Base-by-base conservation (phyloP, 2,888 invertebrate genomes). In the Ormyrus nitidulus region DNA sequence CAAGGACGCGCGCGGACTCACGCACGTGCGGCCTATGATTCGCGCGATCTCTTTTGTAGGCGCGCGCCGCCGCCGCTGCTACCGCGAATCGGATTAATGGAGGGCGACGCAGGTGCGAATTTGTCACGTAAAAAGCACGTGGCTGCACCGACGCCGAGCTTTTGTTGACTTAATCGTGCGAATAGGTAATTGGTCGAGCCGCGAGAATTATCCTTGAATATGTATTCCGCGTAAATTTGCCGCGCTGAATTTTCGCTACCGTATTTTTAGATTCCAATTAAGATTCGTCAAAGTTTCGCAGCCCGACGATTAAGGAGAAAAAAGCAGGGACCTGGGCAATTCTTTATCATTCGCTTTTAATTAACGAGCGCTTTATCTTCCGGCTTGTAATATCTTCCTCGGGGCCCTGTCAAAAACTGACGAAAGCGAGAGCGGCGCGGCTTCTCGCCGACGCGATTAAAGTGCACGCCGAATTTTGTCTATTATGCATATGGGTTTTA, bases 1-100 rank as follows among this genome's bases (percentile, higher is more conserved):
- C 77, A 78, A 78, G 77, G 77, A 78, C 77, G 72, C 5, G 19
- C 74, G 53, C 10, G 66, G 6, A 11, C 66, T n/a, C 64, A 59
- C 69, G n/a, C 58, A 5, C 19, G 49, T 49, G 19, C 13, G 56
- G 10, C 19, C 56, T 9, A 48, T 46, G 44, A 6, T 49, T 70
- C 19, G 49, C 46, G n/a, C 2, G 72, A 34, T 19, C 46, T 54
- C 64, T 54, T 62, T 48, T 73, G 34, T 34, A 34, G 34, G 34
- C 34, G 34, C 34, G 34, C 34, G 34, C 34, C 34, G 34, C 34
- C 34, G 34, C 34, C 34, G 34, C 34, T 34, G 13, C 13, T 65
- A 72, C 53, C 56, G 59, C 46, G 66, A 72, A 69, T 62, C 77
- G 56, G 70, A 77, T 77, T 77, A 77, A 77, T 49, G 64, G 64